A percentile compares a stretch with the other conserved stretches of the same genome.
Evolutionary conservation across 2,888 invertebrate genomes (phyloP).

Genomic region (Druceiella hillmani): DNA sequence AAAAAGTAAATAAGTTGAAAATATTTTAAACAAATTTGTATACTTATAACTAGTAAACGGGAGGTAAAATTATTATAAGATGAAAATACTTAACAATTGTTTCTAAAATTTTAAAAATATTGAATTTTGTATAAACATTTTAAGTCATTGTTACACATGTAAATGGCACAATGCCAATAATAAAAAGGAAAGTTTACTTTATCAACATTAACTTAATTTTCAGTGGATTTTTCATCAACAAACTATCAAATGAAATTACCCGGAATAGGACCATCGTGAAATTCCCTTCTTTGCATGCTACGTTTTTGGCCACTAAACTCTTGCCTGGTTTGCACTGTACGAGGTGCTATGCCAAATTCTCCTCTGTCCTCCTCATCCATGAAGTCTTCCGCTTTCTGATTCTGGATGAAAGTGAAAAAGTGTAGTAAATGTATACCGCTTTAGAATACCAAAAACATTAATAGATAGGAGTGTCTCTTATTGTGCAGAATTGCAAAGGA

Average conservation of each 20-base stretch:
- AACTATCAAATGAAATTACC: slow-evolving; percentile 29
- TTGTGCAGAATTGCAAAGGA: no score
- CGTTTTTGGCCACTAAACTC: slow-evolving; percentile 61
- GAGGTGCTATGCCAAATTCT: slow-evolving; percentile 93
- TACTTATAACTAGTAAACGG: no score
- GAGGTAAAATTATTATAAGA: no score
- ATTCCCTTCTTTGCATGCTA: slow-evolving; percentile 26
- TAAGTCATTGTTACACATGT: no score
- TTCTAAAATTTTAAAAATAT: no score
- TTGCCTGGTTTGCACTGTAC: slow-evolving; percentile 70
- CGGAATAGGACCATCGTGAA: slow-evolving; percentile 47
- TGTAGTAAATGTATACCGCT: neutral
- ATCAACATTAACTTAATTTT: neutral
- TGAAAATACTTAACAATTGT: no score
- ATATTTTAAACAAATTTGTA: no score
- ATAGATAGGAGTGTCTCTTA: neutral
- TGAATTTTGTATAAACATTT: no score
- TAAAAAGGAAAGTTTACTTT: neutral
- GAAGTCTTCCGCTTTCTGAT: slow-evolving; percentile 82
- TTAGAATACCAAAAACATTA: neutral
- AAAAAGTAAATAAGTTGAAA: no score
- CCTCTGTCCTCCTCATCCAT: slow-evolving; percentile 98
- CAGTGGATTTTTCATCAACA: neutral
- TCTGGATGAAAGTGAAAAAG: slow-evolving; percentile 27
- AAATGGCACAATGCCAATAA: no score